Evolutionary conservation across 2,888 invertebrate genomes (phyloP).

Genomic region (Acanthococcus lagerstroemiae): DNA sequence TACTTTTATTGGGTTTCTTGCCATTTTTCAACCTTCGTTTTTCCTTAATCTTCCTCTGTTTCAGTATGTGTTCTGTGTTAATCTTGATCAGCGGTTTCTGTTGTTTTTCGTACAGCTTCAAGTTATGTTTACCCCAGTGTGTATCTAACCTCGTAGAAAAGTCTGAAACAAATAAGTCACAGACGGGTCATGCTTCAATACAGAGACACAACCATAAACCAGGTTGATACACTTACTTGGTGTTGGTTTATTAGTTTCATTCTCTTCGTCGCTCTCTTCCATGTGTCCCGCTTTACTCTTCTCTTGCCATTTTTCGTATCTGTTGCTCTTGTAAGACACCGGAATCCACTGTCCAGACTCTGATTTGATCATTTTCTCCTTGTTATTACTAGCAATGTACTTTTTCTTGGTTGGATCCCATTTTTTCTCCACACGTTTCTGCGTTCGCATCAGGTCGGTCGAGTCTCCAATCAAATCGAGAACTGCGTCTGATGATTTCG

Average conservation of each 20-base stretch:
- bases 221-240: conserved; percentile 5
- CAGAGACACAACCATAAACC: not conserved
- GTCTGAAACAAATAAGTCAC: conserved; percentile 23
- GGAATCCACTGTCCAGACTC: conserved; percentile 94
- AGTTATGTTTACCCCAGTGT: conserved; percentile 70
- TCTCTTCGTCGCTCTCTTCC: conserved; percentile 45
- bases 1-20: conserved; percentile 35
- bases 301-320: conserved; percentile 78
- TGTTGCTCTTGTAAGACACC: conserved; percentile 83
- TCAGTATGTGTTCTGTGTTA: conserved; percentile 37
- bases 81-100: conserved; percentile 35
- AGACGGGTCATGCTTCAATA: not conserved
- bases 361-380: conserved; percentile 62
- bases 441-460: conserved; percentile 51
- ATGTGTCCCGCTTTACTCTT: conserved; percentile 52
- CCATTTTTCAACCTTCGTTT: conserved; percentile 33
- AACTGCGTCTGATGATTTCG: conserved; percentile 30
- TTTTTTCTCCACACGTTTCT: conserved; percentile 45
- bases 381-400: conserved; percentile 57
- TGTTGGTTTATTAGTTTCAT: conserved; percentile 28
- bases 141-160: conserved; percentile 44
- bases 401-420: conserved; percentile 79
- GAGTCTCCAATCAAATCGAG: conserved; percentile 79
- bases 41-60: conserved; percentile 37
- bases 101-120: conserved; percentile 55